Base-by-base conservation (phyloP, 2,797 vertebrate genomes). In the Tarsius wallacei region DNA sequence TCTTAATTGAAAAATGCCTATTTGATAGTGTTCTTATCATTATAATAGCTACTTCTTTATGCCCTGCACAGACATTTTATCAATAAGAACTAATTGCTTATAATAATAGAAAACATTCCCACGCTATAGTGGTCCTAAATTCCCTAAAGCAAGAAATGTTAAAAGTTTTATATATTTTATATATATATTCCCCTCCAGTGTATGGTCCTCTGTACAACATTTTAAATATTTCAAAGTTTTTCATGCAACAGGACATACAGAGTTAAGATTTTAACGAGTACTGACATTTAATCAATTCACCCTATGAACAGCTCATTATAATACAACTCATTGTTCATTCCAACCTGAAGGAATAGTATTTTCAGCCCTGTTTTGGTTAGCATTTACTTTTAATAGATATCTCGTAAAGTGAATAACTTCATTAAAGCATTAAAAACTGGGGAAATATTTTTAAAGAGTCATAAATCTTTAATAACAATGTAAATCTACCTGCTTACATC, bases 341-440 rank as follows among this genome's bases (percentile, higher is more conserved):
- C 49, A 80, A 51, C 17, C 9, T 59, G 61, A 78, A 83, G 28
- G 84, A 82, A 78, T 2, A 15, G 57, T 57, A 87, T 64, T 31
- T 92, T 70, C 82, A 70, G 85, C n/a, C 49, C 64, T 91, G 42
- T 47, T 91, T 87, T 70, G 8, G 13, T 68, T 87, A 70, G 31
- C 21, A 68, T 36, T 16, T 91, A 84, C 13, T 87, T 87, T 66
- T 77, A 83, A 33, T 49, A 91, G 22, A 55, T n/a, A 42, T 42
- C 42, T 42, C 7, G 16, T 91, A 63, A 96, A 73, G 81, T 84
- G 87, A 96, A 36, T 53, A 59, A 86, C 22, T 90, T 96, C 53
- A 78, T 63, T 84, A 36, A 84, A 84, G 42, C 51, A 77, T 66
- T 94, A 93, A 89, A 91, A 86, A 55, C 24, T 68, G 61, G 33